Conservation (phyloP, 2,113 vertebrate genomes). For the Crotalus helleri region DNA sequence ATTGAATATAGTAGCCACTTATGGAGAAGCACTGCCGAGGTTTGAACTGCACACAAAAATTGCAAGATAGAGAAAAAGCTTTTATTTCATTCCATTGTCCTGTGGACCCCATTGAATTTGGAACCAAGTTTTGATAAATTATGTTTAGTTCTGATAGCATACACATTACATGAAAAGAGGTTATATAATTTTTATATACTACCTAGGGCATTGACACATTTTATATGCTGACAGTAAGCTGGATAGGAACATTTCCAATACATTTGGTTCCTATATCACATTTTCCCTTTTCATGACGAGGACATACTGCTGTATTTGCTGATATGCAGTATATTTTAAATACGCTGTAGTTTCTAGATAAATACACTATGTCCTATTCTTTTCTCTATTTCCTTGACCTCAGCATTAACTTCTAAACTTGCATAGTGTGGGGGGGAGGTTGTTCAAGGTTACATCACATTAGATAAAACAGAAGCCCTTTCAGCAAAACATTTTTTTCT, state of each 20-base stretch:
- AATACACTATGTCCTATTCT: background rate
- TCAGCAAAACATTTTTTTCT: conserved; percentile 17
- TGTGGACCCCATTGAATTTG: background rate
- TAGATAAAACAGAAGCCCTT: conserved; percentile 13
- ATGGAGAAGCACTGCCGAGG: background rate
- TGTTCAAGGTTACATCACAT: conserved; percentile 3
- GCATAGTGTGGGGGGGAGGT: background rate
- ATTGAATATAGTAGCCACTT: background rate
- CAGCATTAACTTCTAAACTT: background rate
- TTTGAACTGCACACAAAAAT: background rate
- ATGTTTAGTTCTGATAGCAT: background rate
- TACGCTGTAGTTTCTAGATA: background rate
- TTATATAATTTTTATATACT: background rate
- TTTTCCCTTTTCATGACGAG: background rate
- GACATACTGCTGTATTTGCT: background rate
- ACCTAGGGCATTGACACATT: background rate
- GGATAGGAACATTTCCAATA: background rate
- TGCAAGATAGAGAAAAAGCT: background rate
- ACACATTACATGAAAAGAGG: background rate
- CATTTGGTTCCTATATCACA: background rate
- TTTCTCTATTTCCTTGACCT: background rate
- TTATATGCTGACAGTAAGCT: background rate
- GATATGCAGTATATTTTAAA: background rate
- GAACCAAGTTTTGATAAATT: background rate
- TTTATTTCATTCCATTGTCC: background rate